Evolutionary conservation across 2,888 invertebrate genomes (phyloP).

Genomic region (Norana najaformis): DNA sequence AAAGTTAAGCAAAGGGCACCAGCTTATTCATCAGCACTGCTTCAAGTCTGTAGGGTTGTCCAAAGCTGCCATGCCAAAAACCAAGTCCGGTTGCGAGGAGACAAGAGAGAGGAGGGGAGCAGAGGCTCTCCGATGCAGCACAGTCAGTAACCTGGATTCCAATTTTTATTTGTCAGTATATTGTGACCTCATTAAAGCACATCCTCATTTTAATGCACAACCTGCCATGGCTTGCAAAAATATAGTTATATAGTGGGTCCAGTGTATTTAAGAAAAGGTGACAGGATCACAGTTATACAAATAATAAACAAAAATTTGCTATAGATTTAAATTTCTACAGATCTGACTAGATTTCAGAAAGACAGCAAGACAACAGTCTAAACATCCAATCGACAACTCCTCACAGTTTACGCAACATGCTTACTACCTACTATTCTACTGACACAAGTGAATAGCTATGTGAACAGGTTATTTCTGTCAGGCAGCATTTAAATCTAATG

Average conservation of each 20-base stretch:
- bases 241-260: not conserved
- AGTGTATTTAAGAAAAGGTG: not conserved
- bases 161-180: not conserved
- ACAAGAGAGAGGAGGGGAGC: no score
- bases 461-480: not conserved
- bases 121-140: no score
- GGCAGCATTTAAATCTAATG: not conserved
- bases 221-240: not conserved
- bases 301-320: not conserved
- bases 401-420: not conserved
- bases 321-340: not conserved
- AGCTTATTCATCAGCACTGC: no score
- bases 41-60: no score
- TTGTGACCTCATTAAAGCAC: not conserved
- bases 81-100: no score
- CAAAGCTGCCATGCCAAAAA: no score
- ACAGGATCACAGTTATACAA: slow-evolving; percentile 13
- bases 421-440: not conserved
- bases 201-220: not conserved
- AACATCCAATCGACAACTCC: not conserved
- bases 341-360: slow-evolving; percentile 9
- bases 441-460: not conserved
- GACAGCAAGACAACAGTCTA: slow-evolving; percentile 6
- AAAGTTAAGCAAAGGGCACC: no score
- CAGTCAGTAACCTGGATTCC: not conserved